Evolutionary conservation across 1,140 invertebrate species (phyloP).

Genomic region (Drosophila truncata): DNA sequence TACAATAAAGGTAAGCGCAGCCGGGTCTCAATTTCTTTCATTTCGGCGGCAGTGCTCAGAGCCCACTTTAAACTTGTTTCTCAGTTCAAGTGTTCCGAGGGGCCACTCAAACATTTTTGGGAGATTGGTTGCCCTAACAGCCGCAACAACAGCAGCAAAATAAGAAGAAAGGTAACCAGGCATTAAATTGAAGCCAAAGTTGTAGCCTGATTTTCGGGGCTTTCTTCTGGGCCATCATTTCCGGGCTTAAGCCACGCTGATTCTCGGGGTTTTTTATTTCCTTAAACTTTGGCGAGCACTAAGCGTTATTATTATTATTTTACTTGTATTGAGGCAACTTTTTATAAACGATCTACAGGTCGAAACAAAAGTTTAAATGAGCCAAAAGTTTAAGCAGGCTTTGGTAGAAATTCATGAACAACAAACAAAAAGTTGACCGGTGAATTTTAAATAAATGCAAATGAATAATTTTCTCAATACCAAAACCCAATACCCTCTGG

Average conservation of each 20-base stretch:
- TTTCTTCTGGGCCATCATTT: conserved; percentile 30
- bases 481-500: neutral
- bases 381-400: conserved; percentile 29
- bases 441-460: conserved; percentile 30
- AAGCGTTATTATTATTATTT: conserved; percentile 73
- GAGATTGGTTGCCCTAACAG: conserved; percentile 53
- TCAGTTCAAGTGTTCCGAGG: conserved; percentile 44
- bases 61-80: conserved; percentile 67
- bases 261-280: conserved; percentile 32
- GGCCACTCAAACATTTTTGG: conserved; percentile 66
- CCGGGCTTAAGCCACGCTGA: conserved; percentile 26
- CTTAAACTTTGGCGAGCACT: conserved; percentile 59
- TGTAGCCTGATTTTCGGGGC: conserved; percentile 41
- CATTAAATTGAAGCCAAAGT: conserved; percentile 77
- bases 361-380: conserved; percentile 24
- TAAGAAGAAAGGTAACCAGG: conserved; percentile 73
- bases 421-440: conserved; percentile 3
- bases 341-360: conserved; percentile 31
- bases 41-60: conserved; percentile 30
- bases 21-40: conserved; percentile 43
- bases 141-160: conserved; percentile 5
- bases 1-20: conserved; percentile 56
- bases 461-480: conserved; percentile 15
- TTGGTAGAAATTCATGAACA: neutral
- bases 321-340: conserved; percentile 36